phyloP scores from a whole-genome alignment of 1,140 invertebrate species.

The Hydropsyche tenuis region DNA sequence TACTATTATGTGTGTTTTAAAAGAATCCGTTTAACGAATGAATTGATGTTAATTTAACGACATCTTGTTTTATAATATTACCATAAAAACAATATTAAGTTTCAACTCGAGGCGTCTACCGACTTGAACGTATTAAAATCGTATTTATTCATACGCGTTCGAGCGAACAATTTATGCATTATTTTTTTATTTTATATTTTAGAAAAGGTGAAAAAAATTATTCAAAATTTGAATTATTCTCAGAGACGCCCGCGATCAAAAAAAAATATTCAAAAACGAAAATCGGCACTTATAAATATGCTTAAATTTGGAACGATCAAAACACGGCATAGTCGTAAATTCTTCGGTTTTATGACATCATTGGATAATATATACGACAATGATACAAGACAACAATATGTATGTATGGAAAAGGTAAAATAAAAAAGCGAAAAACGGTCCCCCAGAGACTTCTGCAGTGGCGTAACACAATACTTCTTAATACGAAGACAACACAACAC shows the following conservation, averaged over 20 bases:
- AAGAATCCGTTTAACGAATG: conserved; percentile 22
- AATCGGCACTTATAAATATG: conserved; percentile 16
- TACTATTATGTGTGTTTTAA: conserved; percentile 16
- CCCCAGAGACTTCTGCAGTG: conserved; percentile 8
- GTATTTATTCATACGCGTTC: conserved; percentile 12
- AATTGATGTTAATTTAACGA: conserved; percentile 29
- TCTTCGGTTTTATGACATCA: conserved; percentile 19
- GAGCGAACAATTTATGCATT: neutral
- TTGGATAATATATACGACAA: conserved; percentile 13
- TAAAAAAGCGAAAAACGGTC: too few relatives aligned
- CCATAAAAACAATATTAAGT: conserved; percentile 26
- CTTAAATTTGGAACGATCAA: conserved; percentile 7
- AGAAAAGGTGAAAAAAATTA: neutral
- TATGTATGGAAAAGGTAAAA: neutral
- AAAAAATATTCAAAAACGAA: neutral
- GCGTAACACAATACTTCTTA: conserved; percentile 1
- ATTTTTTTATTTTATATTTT: too few relatives aligned
- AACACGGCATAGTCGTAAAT: conserved; percentile 13
- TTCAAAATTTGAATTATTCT: neutral
- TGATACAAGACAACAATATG: conserved; percentile 1
- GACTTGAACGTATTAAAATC: conserved; percentile 27
- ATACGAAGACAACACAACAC: neutral
- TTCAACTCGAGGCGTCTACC: conserved; percentile 20
- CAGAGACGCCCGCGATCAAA: neutral
- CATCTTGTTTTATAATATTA: conserved; percentile 26